Evolutionary conservation across 1,140 invertebrate species (phyloP).

Genomic region (Ceratoteleas bidentatus): DNA sequence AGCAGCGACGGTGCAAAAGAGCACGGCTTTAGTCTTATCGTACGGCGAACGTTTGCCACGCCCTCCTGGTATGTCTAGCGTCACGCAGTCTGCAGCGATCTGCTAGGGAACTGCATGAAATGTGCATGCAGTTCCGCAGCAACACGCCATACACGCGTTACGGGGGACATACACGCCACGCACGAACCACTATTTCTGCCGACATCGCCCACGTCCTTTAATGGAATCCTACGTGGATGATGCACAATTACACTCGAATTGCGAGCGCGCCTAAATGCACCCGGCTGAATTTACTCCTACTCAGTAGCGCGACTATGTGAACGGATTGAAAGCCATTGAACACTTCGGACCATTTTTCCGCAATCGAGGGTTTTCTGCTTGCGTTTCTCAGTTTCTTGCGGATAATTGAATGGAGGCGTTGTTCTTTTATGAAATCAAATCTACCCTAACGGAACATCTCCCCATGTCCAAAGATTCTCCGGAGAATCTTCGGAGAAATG

Average conservation of each 20-base stretch:
- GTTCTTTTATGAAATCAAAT: no score
- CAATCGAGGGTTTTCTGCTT: background rate
- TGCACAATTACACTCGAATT: constrained; percentile 48
- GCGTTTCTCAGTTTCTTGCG: no score
- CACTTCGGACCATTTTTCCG: background rate
- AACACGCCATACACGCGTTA: constrained; percentile 53
- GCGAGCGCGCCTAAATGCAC: constrained; percentile 28
- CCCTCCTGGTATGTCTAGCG: constrained; percentile 51
- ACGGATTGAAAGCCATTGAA: constrained; percentile 11
- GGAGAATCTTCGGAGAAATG: no score
- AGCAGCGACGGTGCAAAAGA: constrained; percentile 47
- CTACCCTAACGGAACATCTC: no score
- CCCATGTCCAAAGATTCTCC: no score
- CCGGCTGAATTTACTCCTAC: constrained; percentile 25
- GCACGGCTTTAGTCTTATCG: constrained; percentile 52
- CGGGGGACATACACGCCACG: constrained; percentile 54
- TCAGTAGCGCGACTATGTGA: constrained; percentile 6
- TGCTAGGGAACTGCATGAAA: constrained; percentile 44
- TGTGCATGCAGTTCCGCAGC: constrained; percentile 38
- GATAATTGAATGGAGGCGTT: no score
- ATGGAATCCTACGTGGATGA: constrained; percentile 28
- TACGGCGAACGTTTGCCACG: constrained; percentile 39
- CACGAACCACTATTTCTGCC: constrained; percentile 47
- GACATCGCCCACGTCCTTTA: constrained; percentile 46
- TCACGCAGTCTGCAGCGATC: constrained; percentile 61